phyloP scores from a whole-genome alignment of 2,113 vertebrate species.

The Crotalus tigris region DNA sequence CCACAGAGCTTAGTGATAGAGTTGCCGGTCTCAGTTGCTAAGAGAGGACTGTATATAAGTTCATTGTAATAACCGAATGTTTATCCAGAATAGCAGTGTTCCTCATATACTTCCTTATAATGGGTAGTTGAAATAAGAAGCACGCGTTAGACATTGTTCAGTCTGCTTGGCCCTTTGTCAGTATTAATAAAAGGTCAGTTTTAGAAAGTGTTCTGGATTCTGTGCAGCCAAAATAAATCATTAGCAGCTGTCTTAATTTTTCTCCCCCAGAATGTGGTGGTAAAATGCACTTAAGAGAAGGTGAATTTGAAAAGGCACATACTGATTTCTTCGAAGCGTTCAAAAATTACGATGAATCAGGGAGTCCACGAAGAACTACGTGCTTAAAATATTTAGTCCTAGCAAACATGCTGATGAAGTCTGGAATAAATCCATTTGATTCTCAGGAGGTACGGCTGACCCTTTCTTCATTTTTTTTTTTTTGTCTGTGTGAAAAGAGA shows the following conservation, averaged over 20 bases:
- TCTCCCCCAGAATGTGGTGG: slow-evolving; percentile 89
- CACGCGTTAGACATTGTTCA: background rate
- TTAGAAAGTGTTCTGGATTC: slow-evolving; percentile 44
- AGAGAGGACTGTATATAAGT: background rate
- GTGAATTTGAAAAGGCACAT: slow-evolving; percentile 99
- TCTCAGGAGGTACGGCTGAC: slow-evolving; percentile 90
- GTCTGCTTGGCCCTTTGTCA: background rate
- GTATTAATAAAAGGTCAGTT: slow-evolving; percentile 23
- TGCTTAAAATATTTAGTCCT: slow-evolving; percentile 99
- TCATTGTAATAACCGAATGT: slow-evolving; percentile 17
- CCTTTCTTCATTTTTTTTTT: background rate
- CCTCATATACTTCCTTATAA: background rate
- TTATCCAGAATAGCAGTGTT: slow-evolving; percentile 30
- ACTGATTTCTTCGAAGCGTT: slow-evolving; percentile 99
- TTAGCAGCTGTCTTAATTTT: slow-evolving; percentile 44
- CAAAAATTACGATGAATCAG: slow-evolving; percentile 99
- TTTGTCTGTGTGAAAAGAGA: background rate
- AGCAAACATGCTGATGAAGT: slow-evolving; percentile 99
- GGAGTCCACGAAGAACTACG: slow-evolving; percentile 96
- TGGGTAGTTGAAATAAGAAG: background rate
- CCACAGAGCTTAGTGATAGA: background rate
- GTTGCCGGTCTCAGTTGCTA: background rate
- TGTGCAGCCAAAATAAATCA: slow-evolving; percentile 33
- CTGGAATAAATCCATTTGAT: slow-evolving; percentile 99
- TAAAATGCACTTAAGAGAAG: slow-evolving; percentile 99